Base-by-base conservation (phyloP, 2,888 invertebrate species). In the Cabera pusaria region DNA sequence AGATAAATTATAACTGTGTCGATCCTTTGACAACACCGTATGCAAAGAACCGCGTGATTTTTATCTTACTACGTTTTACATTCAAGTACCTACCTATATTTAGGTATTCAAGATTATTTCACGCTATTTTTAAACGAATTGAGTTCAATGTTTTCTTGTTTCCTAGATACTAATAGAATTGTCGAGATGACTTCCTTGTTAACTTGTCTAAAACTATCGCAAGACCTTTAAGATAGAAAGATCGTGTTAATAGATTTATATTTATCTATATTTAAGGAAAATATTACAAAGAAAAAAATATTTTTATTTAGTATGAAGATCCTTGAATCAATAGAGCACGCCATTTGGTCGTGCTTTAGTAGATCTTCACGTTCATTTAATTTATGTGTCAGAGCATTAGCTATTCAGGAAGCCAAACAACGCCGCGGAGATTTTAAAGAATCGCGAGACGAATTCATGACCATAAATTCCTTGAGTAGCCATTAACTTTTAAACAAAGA, bases 11-110 rank as follows among this genome's bases (percentile, higher is more conserved):
- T n/a, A n/a, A n/a, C 43, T 28, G 21, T 42, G 51, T 49, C 48
- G 39, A 43, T 48, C 35, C 41, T 42, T 48, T 39, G 47, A 43
- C 47, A 50, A 51, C 52, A 59, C 42, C 52, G 47, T 43, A 45
- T 51, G 44, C 43, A 25, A 48, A 39, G 48, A 46, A 44, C 24
- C 48, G 46, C 49, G 43, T 48, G 52, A 52, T 43, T 49, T 11
- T 60, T 58, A 63, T 63, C 59, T 49, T 48, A 49, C 38, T 59
- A 47, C 56, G 59, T 44, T 29, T 46, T 42, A 38, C 23, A 27
- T 42, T 49, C 10, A 31, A 44, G 44, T 33, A 32, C 23, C 21
- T 35, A 10, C 18, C 8, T 46, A 48, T 45, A 40, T 40, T 40
- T 39, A 41, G 27, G 9, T 40, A 37, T 17, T 22, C 41, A 21